Base-by-base conservation (phyloP, 2,888 invertebrate species). In the Leptogaster cylindrica region DNA sequence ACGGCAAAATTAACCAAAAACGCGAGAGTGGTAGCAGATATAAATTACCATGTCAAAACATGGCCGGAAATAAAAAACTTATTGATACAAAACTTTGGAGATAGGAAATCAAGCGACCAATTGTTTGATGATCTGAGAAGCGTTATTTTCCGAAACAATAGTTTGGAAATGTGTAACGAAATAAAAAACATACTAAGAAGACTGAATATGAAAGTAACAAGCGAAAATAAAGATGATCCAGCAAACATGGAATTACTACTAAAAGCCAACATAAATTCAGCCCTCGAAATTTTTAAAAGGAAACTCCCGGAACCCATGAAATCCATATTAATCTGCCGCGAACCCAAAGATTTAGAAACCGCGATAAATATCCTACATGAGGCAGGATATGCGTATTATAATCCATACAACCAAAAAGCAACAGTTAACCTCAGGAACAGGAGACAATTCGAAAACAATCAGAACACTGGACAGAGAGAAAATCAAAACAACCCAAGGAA, bases 11-110 rank as follows among this genome's bases (percentile, higher is more conserved):
- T 68, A 4, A 68, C 31, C 46, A 39, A 55, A 6, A 65, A 31
- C 25, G 36, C 68, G 4, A 6, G 61, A 10, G 51, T 41, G 12
- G 36, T 48, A 3, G 65, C 48, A 8, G 65, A 68, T 48, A 65
- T 68, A 31, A 65, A 55, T 44, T 39, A n/a, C 8, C 33, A 68
- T 7, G 18, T 46, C 2, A 52, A 48, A 1, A 48, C 39, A 1
- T 65, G 68, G 55, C 10, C 16, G n/a, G 51, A 52, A 3, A 28
- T 52, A 10, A 52, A 31, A 52, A 16, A 7, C 1, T 55, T 52
- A 10, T 16, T 69, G 1, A 48, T 51, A 2, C 55, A 66, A 8
- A 67, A 69, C 27, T 69, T 69, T n/a, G 66, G 69, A 39, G 69
- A 69, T 25, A 46, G 69, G n/a, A 7, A 18, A 7, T 55, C 48